Evolutionary conservation across 1,140 invertebrate genomes (phyloP).

Genomic region (Adelges cooleyi): DNA sequence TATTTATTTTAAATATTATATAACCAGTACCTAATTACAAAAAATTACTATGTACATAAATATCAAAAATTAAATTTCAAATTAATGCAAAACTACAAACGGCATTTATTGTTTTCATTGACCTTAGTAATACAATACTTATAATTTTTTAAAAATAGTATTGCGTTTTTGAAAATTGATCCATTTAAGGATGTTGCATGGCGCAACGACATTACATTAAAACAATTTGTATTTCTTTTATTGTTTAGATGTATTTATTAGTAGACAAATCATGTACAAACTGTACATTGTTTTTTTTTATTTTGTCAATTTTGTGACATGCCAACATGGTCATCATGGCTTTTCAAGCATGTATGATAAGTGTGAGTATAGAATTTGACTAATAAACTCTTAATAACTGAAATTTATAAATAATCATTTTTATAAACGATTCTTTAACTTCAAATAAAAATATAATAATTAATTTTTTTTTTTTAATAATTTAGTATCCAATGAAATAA

Average conservation of each 20-base stretch:
- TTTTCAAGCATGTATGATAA: constrained; percentile 19
- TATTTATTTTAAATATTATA: too few species aligned
- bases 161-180: constrained; percentile 7
- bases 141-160: constrained; percentile 23
- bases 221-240: too few species aligned
- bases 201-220: not conserved
- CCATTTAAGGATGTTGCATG: not conserved
- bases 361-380: not conserved
- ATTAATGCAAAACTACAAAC: too few species aligned
- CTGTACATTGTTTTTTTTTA: constrained; percentile 7
- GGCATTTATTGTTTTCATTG: not conserved
- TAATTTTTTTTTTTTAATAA: not conserved
- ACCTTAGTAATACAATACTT: constrained; percentile 26
- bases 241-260: constrained; percentile 2
- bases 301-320: not conserved
- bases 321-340: not conserved
- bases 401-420: too few species aligned
- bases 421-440: too few species aligned
- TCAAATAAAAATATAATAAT: not conserved
- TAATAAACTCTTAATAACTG: too few species aligned
- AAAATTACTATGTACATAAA: too few species aligned
- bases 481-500: constrained; percentile 21
- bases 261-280: not conserved
- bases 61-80: too few species aligned
- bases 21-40: too few species aligned